phyloP scores from a whole-genome alignment of 2,113 vertebrate species.

The Cyprinodon tularosa region DNA sequence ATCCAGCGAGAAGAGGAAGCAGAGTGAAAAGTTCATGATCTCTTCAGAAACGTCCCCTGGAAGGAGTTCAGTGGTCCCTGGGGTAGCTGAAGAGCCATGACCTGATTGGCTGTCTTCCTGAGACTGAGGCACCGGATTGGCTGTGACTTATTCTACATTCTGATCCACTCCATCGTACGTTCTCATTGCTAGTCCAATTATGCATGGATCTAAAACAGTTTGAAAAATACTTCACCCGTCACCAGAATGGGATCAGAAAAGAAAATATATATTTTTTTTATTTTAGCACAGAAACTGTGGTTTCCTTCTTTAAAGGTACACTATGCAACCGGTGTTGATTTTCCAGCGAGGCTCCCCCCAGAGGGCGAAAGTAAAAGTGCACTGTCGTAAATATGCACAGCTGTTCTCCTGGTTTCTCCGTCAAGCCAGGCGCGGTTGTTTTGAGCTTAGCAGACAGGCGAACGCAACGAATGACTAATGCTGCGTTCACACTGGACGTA shows the following conservation, averaged over 20 bases:
- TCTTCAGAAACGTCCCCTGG: conserved; percentile 67
- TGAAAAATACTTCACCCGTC: conserved; percentile 46
- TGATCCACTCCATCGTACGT: conserved; percentile 54
- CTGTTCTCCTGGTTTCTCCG: no score
- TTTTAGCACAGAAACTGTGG: neutral
- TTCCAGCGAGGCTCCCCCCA: no score
- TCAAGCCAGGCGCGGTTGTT: no score
- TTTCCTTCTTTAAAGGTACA: neutral
- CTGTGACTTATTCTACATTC: conserved; percentile 68
- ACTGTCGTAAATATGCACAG: no score
- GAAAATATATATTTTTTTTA: neutral
- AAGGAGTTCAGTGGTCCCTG: conserved; percentile 64
- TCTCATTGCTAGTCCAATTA: conserved; percentile 63
- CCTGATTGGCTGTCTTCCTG: conserved; percentile 75
- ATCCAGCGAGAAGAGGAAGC: conserved; percentile 58
- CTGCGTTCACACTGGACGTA: no score
- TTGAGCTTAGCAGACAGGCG: no score
- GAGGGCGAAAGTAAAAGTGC: no score
- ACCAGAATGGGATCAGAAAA: neutral
- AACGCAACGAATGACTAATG: no score
- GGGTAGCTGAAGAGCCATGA: conserved; percentile 64
- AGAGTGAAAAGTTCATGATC: conserved; percentile 77
- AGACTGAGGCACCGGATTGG: conserved; percentile 73
- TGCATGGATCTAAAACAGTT: conserved; percentile 32
- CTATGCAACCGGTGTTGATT: no score